Base-by-base conservation (phyloP, 2,888 invertebrate species). In the Sinopyrophorus schimmeli region DNA sequence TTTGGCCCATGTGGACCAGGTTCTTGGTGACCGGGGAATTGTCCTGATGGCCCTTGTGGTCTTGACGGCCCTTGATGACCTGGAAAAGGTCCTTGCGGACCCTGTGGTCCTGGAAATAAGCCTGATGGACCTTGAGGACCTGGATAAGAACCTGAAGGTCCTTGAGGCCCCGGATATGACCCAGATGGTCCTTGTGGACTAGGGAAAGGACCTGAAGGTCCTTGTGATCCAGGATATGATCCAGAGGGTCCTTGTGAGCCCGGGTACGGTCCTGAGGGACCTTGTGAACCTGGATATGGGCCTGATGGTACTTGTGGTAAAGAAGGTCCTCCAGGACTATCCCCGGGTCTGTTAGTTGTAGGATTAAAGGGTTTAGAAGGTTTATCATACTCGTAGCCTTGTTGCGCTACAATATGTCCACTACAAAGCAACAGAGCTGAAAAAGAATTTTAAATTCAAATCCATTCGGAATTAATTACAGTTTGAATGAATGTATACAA, bases 341-440 rank as follows among this genome's bases (percentile, higher is more conserved):
- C 41, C n/a, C 43, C 53, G 7, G 43, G 54, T 18, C 47, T 38
- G 43, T 52, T 54, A 20, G 51, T 20, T 14, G 54, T 43, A 11
- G 55, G 18, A 30, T 35, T 28, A 58, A 86, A 78, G 1, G 82
- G 82, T 59, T 80, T 78, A 35, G 78, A 77, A 4, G 88, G 89
- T 51, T 82, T 79, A 54, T 83, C 83, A 72, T 90, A 90, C 55
- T 80, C 82, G 67, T 90, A 90, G 11, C 89, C 88, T 65, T 78
- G 81, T 76, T 89, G 87, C 40, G 79, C 81, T n/a, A 83, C 83
- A 56, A 20, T 60, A 38, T 9, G 10, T 23, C 6, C 11, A 10
- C 10, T 27, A 9, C 27, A 20, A 2, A 14, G 27, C 1, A 38
- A 23, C 12, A 39, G 7, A 24, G 10, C 38, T 46, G 18, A 44